Percentiles rank a stretch among this genome's conserved stretches.
phyloP scores from a whole-genome alignment of 2,113 vertebrate species.

The Miniopterus natalensis region DNA sequence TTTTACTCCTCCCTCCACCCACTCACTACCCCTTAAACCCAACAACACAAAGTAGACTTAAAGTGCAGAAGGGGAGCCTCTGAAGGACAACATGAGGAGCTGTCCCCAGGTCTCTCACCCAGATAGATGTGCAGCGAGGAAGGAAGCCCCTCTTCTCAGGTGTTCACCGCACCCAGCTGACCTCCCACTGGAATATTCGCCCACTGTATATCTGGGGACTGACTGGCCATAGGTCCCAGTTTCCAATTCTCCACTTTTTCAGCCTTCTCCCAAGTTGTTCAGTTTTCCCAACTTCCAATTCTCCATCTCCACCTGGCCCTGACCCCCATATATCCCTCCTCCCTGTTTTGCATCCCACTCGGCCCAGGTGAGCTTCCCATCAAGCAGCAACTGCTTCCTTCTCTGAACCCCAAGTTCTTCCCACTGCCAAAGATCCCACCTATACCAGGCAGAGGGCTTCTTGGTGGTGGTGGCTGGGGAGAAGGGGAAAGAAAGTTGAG shows the following conservation, averaged over 20 bases:
- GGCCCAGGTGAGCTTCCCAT: neutral
- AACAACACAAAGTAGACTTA: neutral
- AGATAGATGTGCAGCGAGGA: neutral
- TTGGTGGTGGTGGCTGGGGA: neutral
- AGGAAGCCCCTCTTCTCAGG: neutral
- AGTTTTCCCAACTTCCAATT: neutral
- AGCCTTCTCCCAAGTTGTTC: neutral
- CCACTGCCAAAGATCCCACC: neutral
- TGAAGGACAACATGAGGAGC: neutral
- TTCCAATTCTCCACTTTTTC: neutral
- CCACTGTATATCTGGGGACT: neutral
- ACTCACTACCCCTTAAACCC: neutral
- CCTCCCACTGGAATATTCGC: neutral
- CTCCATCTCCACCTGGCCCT: neutral
- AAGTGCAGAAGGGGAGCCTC: neutral
- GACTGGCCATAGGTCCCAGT: neutral
- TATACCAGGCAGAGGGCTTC: neutral
- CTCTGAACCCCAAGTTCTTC: conserved; percentile 50
- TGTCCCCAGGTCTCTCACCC: neutral
- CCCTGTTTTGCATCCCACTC: neutral
- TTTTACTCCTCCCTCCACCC: neutral
- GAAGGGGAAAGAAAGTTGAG: neutral
- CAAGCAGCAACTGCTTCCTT: neutral
- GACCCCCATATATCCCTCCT: neutral
- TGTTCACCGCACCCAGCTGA: neutral